phyloP scores from a whole-genome alignment of 2,797 vertebrate species.

The Picus viridis region DNA sequence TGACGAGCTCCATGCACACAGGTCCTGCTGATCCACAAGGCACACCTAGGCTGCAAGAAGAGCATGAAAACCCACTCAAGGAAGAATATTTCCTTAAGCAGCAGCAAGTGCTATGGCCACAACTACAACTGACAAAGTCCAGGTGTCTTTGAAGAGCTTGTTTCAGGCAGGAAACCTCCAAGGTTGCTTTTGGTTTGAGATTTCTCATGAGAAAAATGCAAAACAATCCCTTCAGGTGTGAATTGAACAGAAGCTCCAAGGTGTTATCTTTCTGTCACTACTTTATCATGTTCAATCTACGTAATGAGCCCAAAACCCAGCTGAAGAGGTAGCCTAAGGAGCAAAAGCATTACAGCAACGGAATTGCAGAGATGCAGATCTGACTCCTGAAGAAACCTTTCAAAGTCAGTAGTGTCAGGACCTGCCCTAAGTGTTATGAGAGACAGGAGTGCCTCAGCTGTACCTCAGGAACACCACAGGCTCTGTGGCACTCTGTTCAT shows the following conservation, averaged over 20 bases:
- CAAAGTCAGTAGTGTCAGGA: not conserved
- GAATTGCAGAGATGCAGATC: not conserved
- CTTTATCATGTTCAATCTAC: fast-evolving
- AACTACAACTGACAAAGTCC: fast-evolving
- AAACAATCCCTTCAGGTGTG: fast-evolving
- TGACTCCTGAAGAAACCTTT: not conserved
- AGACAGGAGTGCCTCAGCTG: not conserved
- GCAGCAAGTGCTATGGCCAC: not conserved
- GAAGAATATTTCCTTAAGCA: not conserved
- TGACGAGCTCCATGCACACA: fast-evolving
- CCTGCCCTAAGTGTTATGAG: not conserved
- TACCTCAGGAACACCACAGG: not conserved
- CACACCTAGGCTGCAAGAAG: not conserved
- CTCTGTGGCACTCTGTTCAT: fast-evolving
- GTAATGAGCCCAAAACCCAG: not conserved
- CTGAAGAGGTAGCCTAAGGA: not conserved
- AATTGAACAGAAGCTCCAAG: not conserved
- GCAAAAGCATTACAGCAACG: not conserved
- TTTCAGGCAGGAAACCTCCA: not conserved
- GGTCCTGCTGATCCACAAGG: not conserved
- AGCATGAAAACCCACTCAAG: not conserved
- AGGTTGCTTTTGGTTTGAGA: not conserved
- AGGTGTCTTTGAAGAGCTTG: not conserved
- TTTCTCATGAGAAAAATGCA: fast-evolving
- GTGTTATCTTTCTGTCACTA: not conserved